These are phyloP conservation scores for Gadopsis marmoratus DNA, from an alignment of 2,797 vertebrate species.

Conservation along the genomic window DNA sequence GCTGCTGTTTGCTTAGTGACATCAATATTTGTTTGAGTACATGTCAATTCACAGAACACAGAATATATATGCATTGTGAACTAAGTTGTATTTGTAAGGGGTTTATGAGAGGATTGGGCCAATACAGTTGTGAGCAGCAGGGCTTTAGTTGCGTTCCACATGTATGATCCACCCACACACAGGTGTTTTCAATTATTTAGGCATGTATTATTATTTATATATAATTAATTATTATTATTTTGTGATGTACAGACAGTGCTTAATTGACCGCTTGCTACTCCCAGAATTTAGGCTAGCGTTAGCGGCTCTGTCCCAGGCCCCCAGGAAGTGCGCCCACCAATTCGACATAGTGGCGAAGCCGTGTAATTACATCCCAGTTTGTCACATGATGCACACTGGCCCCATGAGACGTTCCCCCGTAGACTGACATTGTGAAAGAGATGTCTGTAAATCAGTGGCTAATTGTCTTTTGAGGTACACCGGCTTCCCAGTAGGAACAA, in stretches of 20 bases:
- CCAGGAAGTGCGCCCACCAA: no score
- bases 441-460: no score
- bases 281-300: neutral
- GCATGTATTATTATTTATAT: no score
- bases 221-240: no score
- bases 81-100: neutral
- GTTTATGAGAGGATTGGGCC: neutral
- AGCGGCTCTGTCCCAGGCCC: neutral
- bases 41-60: neutral
- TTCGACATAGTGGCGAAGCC: no score
- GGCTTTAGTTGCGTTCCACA: neutral
- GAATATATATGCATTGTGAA: neutral
- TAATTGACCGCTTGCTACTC: neutral
- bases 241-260: neutral
- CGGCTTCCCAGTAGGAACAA: no score
- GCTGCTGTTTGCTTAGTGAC: conserved; percentile 3
- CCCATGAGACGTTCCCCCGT: no score
- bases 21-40: neutral
- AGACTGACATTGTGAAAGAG: no score
- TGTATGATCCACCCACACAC: no score
- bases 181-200: neutral
- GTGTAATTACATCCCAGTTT: no score
- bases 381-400: no score
- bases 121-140: neutral
- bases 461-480: no score